Percentiles rank a stretch among this genome's conserved stretches.
Evolutionary conservation across 2,888 invertebrate genomes (phyloP).

Genomic region (Drosophila antonietae): DNA sequence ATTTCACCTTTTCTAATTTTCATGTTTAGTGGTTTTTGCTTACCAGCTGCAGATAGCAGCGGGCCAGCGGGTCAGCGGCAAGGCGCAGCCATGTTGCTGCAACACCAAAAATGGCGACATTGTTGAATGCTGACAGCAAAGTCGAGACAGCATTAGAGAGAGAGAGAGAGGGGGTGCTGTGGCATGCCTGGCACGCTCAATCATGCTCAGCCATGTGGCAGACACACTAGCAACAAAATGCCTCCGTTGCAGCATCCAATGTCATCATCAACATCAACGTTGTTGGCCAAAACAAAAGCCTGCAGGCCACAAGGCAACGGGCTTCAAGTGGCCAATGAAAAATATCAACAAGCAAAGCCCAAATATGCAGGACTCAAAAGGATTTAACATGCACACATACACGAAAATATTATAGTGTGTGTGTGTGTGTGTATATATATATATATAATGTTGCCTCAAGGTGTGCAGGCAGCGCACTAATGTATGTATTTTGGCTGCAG

Average conservation of each 20-base stretch:
- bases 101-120: conserved; percentile 62
- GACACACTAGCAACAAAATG: conserved; percentile 30
- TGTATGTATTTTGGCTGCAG: conserved; percentile 56
- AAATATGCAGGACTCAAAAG: conserved; percentile 57
- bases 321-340: conserved; percentile 59
- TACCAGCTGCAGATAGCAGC: not conserved
- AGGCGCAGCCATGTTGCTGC: conserved; percentile 12
- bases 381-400: conserved; percentile 46
- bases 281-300: conserved; percentile 44
- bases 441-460: conserved; percentile 9
- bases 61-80: conserved; percentile 11
- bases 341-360: conserved; percentile 56
- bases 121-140: conserved; percentile 41
- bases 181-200: conserved; percentile 54
- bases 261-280: conserved; percentile 48
- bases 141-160: not conserved
- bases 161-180: not conserved
- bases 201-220: conserved; percentile 57
- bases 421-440: conserved; percentile 21
- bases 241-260: conserved; percentile 22
- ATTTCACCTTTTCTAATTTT: conserved; percentile 70
- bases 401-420: conserved; percentile 51
- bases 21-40: conserved; percentile 58
- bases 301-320: conserved; percentile 31
- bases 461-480: conserved; percentile 42